Percentiles rank a stretch among this genome's conserved stretches.
These are phyloP conservation scores for Bryconaethiops microstoma DNA, from an alignment of 2,797 vertebrate species.

Conservation along the genomic window DNA sequence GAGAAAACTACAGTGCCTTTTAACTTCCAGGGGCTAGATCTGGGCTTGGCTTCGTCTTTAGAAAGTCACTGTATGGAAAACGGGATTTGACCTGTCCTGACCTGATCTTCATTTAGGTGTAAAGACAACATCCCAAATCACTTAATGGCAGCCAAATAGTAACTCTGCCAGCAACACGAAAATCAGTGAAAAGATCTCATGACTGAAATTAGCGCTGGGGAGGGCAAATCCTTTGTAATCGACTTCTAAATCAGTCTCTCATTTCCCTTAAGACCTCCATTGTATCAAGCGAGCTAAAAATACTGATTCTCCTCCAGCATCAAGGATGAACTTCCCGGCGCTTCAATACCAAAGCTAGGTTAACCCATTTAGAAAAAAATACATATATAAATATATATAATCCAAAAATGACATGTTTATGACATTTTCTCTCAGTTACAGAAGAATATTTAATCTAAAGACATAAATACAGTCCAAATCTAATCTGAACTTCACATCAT, in stretches of 20 bases:
- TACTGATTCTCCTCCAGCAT: constrained; percentile 54
- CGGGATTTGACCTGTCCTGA: not conserved
- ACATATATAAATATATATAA: not conserved
- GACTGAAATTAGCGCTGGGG: constrained; percentile 45
- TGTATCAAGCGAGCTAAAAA: constrained; percentile 71
- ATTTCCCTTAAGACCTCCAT: constrained; percentile 69
- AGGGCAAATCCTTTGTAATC: constrained; percentile 63
- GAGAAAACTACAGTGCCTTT: not conserved
- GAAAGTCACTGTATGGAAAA: not conserved
- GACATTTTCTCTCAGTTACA: not conserved
- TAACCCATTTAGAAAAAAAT: constrained; percentile 63
- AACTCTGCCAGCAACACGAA: not conserved
- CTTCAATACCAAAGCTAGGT: constrained; percentile 52
- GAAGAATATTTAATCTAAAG: not conserved
- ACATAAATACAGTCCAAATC: no score
- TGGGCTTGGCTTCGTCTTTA: not conserved
- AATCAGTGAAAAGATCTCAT: constrained; percentile 17
- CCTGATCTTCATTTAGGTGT: not conserved
- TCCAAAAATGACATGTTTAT: no score
- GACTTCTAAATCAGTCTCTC: constrained; percentile 67
- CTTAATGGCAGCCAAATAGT: not conserved
- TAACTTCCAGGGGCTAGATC: not conserved
- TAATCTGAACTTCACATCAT: not conserved
- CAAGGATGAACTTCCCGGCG: constrained; percentile 50
- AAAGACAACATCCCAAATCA: not conserved